Conservation (phyloP, 1,140 invertebrate species). For the Brachionus manjavacas region DNA sequence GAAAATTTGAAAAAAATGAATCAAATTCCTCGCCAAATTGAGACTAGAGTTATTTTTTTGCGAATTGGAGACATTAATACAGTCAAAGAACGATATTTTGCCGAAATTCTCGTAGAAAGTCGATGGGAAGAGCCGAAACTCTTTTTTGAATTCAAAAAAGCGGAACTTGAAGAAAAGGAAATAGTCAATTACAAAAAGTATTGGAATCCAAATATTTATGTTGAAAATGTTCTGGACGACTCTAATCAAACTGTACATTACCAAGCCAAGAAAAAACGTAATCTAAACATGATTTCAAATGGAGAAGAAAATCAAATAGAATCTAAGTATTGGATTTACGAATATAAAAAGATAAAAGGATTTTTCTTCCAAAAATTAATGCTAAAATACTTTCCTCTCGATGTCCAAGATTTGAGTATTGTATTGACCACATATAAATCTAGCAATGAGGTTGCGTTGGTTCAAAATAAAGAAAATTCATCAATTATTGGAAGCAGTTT, state of each 20-base stretch:
- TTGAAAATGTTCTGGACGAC: slow-evolving; percentile 41
- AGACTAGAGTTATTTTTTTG: slow-evolving; percentile 36
- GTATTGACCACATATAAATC: slow-evolving; percentile 38
- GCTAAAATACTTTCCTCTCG: not conserved
- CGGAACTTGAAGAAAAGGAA: not conserved
- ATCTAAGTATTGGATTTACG: not conserved
- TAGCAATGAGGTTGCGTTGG: slow-evolving; percentile 13
- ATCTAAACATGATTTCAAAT: not conserved
- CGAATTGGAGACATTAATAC: slow-evolving; percentile 44
- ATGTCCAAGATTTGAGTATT: slow-evolving; percentile 42
- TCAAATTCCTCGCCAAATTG: not conserved
- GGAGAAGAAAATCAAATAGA: not conserved
- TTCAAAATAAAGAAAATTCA: slow-evolving; percentile 26
- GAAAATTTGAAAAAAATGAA: not conserved
- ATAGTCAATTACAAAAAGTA: not conserved
- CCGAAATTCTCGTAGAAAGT: slow-evolving; percentile 41
- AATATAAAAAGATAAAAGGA: slow-evolving; percentile 1
- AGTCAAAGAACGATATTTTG: slow-evolving; percentile 43
- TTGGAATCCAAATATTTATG: slow-evolving; percentile 43
- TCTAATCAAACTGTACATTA: slow-evolving; percentile 2
- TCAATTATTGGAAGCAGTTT: slow-evolving; percentile 33
- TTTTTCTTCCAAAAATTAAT: not conserved
- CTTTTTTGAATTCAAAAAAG: not conserved
- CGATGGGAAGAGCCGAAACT: slow-evolving; percentile 29
- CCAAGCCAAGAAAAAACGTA: not conserved